Percentiles rank a stretch among this genome's conserved stretches.
Evolutionary conservation across 2,797 vertebrate genomes (phyloP).

Genomic region (Lophius americanus): DNA sequence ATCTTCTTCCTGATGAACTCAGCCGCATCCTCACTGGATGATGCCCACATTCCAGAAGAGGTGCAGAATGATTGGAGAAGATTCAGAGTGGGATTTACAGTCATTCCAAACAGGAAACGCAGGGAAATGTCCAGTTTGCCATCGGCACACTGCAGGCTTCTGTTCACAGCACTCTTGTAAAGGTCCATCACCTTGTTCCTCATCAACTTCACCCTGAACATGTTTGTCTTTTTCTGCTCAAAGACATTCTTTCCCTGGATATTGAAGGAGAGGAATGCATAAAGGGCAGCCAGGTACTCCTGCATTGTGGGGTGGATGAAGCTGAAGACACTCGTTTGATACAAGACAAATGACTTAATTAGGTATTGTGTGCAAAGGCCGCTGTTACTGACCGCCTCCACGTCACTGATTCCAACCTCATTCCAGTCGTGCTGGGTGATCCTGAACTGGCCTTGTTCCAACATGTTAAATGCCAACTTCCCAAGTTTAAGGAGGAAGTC

Average conservation of each 20-base stretch:
- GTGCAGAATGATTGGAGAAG: conserved; percentile 59
- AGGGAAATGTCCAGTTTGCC: conserved; percentile 75
- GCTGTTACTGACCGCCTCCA: conserved; percentile 54
- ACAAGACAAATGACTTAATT: conserved; percentile 54
- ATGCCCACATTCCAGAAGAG: conserved; percentile 21
- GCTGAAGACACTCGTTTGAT: conserved; percentile 58
- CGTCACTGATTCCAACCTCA: neutral
- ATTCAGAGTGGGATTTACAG: conserved; percentile 56
- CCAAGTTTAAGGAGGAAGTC: conserved; percentile 75
- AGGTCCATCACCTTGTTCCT: conserved; percentile 43
- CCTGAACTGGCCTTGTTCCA: conserved; percentile 62
- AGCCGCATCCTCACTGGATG: conserved; percentile 35
- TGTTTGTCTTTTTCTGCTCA: conserved; percentile 45
- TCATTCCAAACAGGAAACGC: conserved; percentile 80
- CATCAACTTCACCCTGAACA: conserved; percentile 42
- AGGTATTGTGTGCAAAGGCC: conserved; percentile 73
- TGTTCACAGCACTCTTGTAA: conserved; percentile 69
- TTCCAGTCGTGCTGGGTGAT: conserved; percentile 54
- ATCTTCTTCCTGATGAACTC: conserved; percentile 69
- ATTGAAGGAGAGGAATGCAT: conserved; percentile 66
- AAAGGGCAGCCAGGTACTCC: conserved; percentile 81
- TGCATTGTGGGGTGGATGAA: conserved; percentile 82
- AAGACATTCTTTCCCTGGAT: conserved; percentile 67
- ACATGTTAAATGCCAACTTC: conserved; percentile 69
- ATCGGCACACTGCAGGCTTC: conserved; percentile 52